Evolutionary conservation across 2,113 vertebrate genomes (phyloP).

Genomic region (Bufo gargarizans): DNA sequence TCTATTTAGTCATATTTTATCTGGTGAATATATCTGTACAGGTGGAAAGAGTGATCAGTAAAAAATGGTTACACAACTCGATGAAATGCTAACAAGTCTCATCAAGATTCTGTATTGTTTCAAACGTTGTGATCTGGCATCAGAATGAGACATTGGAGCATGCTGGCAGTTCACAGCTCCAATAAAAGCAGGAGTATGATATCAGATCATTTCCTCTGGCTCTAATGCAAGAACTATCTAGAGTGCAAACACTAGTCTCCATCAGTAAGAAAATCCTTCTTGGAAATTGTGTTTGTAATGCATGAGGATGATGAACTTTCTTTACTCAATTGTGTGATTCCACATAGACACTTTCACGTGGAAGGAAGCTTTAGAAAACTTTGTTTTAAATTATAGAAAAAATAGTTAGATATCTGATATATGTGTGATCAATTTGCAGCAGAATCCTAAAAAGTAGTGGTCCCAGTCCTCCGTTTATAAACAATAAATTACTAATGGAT

Average conservation of each 20-base stretch:
- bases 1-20: neutral
- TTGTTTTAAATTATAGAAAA: neutral
- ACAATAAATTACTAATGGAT: too few species aligned
- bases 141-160: slow-evolving; percentile 42
- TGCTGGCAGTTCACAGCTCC: slow-evolving; percentile 37
- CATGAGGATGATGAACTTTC: slow-evolving; percentile 12
- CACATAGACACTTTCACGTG: slow-evolving; percentile 13
- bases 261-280: slow-evolving; percentile 31
- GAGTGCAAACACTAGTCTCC: slow-evolving; percentile 15
- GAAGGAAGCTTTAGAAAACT: neutral
- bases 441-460: too few species aligned
- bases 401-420: too few species aligned
- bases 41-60: neutral
- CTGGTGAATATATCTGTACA: neutral
- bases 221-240: slow-evolving; percentile 8
- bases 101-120: slow-evolving; percentile 26
- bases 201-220: slow-evolving; percentile 47
- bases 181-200: slow-evolving; percentile 44
- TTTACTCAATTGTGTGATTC: slow-evolving; percentile 26
- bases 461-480: too few species aligned
- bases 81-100: slow-evolving; percentile 20
- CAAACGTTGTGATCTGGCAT: slow-evolving; percentile 11
- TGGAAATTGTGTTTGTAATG: slow-evolving; percentile 19
- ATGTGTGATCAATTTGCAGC: too few species aligned
- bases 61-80: neutral